A percentile compares a stretch with the other conserved stretches of the same genome.
phyloP scores from a whole-genome alignment of 2,888 invertebrate species.

The Erpobdella octoculata region DNA sequence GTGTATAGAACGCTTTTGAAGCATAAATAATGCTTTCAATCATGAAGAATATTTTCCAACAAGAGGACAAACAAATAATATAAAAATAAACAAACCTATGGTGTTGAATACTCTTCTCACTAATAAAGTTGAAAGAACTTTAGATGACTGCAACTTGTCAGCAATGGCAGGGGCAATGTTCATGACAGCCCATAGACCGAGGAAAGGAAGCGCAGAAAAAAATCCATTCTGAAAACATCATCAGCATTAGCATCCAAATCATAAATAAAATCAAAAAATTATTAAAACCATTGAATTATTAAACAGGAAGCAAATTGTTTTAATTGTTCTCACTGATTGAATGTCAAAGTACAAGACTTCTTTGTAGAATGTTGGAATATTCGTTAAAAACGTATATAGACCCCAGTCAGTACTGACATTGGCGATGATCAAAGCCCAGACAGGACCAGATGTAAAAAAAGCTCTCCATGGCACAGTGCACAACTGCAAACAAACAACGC shows the following conservation, averaged over 20 bases:
- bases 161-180: conserved; percentile 45
- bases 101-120: conserved; percentile 42
- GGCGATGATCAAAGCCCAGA: conserved; percentile 53
- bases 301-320: neutral
- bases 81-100: conserved; percentile 31
- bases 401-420: conserved; percentile 57
- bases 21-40: no score
- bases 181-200: conserved; percentile 43
- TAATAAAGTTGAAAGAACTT: conserved; percentile 39
- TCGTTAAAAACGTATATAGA: conserved; percentile 54
- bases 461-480: conserved; percentile 35
- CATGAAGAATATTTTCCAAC: no score
- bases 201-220: conserved; percentile 38
- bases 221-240: conserved; percentile 37
- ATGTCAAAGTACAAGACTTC: conserved; percentile 50
- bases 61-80: neutral
- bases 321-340: conserved; percentile 39
- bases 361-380: conserved; percentile 52
- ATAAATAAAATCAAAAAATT: neutral
- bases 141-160: conserved; percentile 39
- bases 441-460: conserved; percentile 34
- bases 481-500: conserved; percentile 18
- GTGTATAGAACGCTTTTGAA: no score
- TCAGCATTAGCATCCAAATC: neutral
- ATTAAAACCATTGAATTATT: neutral